Base-by-base conservation (phyloP, 1,140 invertebrate genomes). In the Potamilus streckersoni region DNA sequence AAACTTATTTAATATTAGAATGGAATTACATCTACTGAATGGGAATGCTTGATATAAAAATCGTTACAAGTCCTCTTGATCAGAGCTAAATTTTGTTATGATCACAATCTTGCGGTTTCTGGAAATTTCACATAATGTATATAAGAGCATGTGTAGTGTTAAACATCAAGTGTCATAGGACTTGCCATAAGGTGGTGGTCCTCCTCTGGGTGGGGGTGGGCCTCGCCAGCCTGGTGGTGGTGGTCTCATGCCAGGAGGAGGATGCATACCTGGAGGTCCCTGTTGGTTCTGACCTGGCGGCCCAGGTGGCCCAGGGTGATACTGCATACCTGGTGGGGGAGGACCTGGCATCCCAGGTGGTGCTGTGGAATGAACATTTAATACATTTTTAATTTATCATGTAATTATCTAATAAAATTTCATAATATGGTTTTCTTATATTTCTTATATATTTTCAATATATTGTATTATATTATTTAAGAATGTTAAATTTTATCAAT, bases 201-300 rank as follows among this genome's bases (percentile, higher is more conserved):
- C 77, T 71, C 80, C 69, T 70, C 79, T 68, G 49, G 73, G 71
- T 11, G 82, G 84, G 27, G 84, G 83, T 31, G 84, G 83, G 31
- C 83, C 82, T 73, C 83, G 82, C 84, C 84, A 84, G 57, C 83
- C 81, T 15, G 87, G 88, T 55, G 88, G 87, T 64, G 84, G 84
- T 16, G 87, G 86, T 75, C 89, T 77, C 85, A 89, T 88, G 61
- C 91, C 90, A 63, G 91, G 91, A 15, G 83, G 84, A 62, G 84
- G 84, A 15, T 79, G 80, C 78, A 79, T 79, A 31, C 79, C 73
- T 64, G 80, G 80, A 27, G 74, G 82, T 62, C 38, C 38, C 38
- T 49, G 38, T 49, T 49, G 70, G 27, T 55, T 59, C 23, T 20
- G 64, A 62, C 73, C 57, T n/a, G 58, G 57, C 58, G 69, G 63